These are phyloP conservation scores for Nycticorax nycticorax DNA, from an alignment of 2,113 vertebrate species.

Conservation along the genomic window DNA sequence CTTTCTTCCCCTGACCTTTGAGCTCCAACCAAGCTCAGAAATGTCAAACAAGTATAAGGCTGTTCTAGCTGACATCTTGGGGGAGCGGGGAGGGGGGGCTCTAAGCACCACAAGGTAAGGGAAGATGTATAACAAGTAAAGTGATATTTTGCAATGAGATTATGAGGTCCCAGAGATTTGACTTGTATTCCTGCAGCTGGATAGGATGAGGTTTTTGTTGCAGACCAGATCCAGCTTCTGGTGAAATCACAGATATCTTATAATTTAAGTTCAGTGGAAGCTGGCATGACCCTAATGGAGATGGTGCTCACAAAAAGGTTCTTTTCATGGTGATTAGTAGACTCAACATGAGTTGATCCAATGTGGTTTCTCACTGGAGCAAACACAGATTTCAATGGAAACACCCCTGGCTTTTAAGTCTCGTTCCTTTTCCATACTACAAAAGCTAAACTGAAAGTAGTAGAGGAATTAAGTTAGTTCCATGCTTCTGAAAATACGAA, in stretches of 20 bases:
- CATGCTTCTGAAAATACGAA: background rate
- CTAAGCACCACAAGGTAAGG: background rate
- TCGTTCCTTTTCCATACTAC: background rate
- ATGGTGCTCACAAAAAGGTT: background rate
- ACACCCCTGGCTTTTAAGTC: background rate
- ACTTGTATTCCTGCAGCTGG: background rate
- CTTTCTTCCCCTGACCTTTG: background rate
- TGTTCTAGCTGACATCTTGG: background rate
- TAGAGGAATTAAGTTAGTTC: background rate
- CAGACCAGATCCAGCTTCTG: background rate
- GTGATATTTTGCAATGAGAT: background rate
- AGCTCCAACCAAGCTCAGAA: background rate
- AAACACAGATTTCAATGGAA: background rate
- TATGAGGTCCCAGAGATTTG: background rate
- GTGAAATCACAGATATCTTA: background rate
- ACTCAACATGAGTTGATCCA: background rate
- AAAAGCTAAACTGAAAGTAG: background rate
- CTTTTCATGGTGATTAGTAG: background rate
- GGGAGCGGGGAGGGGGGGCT: background rate
- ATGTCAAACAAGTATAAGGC: background rate
- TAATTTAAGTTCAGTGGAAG: background rate
- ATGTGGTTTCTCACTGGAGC: background rate
- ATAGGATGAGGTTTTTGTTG: background rate
- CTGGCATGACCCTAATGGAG: background rate
- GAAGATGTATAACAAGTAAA: background rate